These are phyloP conservation scores for Plectropomus leopardus DNA, from an alignment of 2,113 vertebrate genomes.

Conservation along the genomic window DNA sequence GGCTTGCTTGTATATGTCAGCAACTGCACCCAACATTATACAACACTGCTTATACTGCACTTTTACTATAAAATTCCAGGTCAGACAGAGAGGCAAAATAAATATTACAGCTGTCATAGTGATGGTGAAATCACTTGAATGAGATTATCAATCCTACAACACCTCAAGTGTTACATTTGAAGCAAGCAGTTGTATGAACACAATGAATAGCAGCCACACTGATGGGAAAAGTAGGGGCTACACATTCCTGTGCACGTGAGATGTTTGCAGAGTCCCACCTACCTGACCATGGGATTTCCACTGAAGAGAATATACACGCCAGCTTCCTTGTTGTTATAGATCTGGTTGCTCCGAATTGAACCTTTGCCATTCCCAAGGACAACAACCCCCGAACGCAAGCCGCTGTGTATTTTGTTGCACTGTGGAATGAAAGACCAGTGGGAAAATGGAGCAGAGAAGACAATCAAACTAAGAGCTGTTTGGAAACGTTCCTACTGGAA, in stretches of 20 bases:
- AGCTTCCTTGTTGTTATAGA: conserved; percentile 95
- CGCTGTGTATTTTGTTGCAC: conserved; percentile 95
- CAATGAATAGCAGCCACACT: neutral
- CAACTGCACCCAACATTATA: no score
- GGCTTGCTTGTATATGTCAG: neutral
- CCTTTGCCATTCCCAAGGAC: conserved; percentile 93
- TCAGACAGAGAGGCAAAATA: neutral
- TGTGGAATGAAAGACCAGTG: conserved; percentile 62
- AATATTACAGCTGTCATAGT: neutral
- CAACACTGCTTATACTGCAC: neutral
- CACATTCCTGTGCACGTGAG: neutral
- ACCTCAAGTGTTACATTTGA: neutral
- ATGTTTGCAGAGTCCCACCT: conserved; percentile 46
- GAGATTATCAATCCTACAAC: neutral
- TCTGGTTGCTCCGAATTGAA: conserved; percentile 92
- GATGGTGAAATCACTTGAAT: neutral
- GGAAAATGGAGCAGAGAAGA: neutral
- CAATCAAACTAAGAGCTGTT: neutral
- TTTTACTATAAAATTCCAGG: neutral
- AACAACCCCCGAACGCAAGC: conserved; percentile 93
- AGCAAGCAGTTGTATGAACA: neutral
- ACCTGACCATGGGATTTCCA: conserved; percentile 94
- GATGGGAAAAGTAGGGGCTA: neutral
- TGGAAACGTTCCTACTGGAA: neutral
- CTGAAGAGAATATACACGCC: conserved; percentile 95